Evolutionary conservation across 2,888 invertebrate species (phyloP).

Genomic region (Phanerotoma sp.): DNA sequence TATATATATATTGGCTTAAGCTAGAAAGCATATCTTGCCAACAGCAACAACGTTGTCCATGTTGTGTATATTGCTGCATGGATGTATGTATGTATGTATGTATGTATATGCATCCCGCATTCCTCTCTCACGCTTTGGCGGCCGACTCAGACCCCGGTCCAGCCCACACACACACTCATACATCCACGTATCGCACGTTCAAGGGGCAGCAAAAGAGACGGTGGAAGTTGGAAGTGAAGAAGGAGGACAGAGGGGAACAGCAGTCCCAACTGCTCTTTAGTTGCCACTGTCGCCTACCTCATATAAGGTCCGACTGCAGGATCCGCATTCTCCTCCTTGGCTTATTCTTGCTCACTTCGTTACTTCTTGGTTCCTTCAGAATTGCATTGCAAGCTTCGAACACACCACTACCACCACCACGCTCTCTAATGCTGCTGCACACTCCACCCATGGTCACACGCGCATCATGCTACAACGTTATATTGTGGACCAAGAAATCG

Average conservation of each 20-base stretch:
- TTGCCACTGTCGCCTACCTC: slow-evolving; percentile 21
- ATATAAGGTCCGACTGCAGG: slow-evolving; percentile 18
- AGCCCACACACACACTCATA: slow-evolving; percentile 34
- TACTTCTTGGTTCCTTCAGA: no score
- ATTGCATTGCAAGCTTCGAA: background rate
- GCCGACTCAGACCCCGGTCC: slow-evolving; percentile 33
- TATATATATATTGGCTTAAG: slow-evolving; percentile 10
- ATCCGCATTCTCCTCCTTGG: slow-evolving; percentile 9
- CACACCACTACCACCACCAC: background rate
- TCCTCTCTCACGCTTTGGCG: slow-evolving; percentile 55
- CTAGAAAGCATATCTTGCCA: slow-evolving; percentile 27
- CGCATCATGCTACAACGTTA: no score
- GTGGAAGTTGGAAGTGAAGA: slow-evolving; percentile 19
- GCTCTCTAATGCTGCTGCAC: no score
- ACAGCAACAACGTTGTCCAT: slow-evolving; percentile 44
- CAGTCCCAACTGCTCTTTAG: slow-evolving; percentile 13
- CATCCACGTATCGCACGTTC: slow-evolving; percentile 46
- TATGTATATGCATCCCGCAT: slow-evolving; percentile 49
- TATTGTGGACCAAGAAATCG: no score
- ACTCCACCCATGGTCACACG: no score
- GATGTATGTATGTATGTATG: no score
- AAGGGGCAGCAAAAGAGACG: no score
- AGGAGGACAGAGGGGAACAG: slow-evolving; percentile 32
- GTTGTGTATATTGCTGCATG: no score
- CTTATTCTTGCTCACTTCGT: background rate